phyloP scores from a whole-genome alignment of 2,797 vertebrate genomes.

The Myiotriccus ornatus region DNA sequence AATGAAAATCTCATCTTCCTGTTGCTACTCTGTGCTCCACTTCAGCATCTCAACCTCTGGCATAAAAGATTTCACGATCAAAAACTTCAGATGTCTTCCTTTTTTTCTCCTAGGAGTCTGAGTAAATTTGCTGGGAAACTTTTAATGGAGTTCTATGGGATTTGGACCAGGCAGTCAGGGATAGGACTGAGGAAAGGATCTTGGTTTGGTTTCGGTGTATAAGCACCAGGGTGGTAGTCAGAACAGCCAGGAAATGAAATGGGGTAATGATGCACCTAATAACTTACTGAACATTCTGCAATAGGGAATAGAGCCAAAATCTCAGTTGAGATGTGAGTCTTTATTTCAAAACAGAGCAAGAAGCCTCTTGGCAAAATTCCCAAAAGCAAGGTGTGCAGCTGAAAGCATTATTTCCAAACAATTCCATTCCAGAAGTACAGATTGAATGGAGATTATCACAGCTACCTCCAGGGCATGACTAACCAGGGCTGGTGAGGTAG shows the following conservation, averaged over 20 bases:
- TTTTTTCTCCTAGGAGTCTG: not conserved
- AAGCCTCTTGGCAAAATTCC: conserved; percentile 56
- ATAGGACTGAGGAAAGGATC: not conserved
- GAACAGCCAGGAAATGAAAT: conserved; percentile 59
- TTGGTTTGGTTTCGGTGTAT: not conserved
- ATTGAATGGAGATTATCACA: conserved; percentile 41
- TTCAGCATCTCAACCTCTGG: not conserved
- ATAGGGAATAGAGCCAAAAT: conserved; percentile 54
- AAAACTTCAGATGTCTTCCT: not conserved
- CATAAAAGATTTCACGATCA: not conserved
- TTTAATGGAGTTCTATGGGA: not conserved
- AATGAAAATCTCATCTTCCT: not conserved
- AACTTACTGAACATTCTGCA: conserved; percentile 60
- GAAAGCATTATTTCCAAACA: conserved; percentile 58
- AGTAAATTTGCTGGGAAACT: not conserved
- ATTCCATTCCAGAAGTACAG: conserved; percentile 40
- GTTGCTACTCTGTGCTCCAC: not conserved
- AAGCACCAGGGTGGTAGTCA: conserved; percentile 6
- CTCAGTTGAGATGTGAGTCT: conserved; percentile 42
- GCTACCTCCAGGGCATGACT: conserved; percentile 43
- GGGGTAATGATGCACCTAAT: conserved; percentile 64
- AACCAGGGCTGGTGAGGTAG: conserved; percentile 22
- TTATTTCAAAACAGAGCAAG: conserved; percentile 61
- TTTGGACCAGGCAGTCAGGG: not conserved
- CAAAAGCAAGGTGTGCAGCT: conserved; percentile 60